Evolutionary conservation across 2,113 vertebrate genomes (phyloP), one percentile per base, ranked within the genome.

Genomic region (Fregata magnificens): DNA sequence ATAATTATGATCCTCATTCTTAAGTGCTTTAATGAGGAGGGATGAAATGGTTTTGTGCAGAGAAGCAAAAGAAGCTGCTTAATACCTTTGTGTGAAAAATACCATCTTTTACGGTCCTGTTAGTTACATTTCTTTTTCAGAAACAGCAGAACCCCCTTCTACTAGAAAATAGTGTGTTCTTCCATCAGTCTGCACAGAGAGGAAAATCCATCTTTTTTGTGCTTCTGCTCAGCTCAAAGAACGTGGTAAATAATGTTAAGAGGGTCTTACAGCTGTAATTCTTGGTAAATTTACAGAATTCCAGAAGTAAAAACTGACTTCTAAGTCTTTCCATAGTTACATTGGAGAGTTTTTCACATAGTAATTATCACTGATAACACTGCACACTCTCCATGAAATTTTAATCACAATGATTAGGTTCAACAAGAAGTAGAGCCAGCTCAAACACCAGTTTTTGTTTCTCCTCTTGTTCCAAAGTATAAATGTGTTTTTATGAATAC

Each of bases 401-500:
- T 66, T 78, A 66, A 94, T 84, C 44, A 76, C 32, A 95, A 52
- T 44, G 2, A 76, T 50, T 56, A 91, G 10, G 32, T 90, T 79
- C 65, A 71, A 44, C 29, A 65, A 74, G 65, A 96, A 94, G 32
- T 31, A 66, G 50, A 85, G 53, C 5, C 62, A 91, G 26, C 38
- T 94, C 58, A 82, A 93, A 90, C 28, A 90, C 25, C 36, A 80
- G 25, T 69, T 85, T 73, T 56, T 90, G 4, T 77, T 82, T 79
- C 76, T 87, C 42, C 29, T 82, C 42, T 85, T 86, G 42, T 76
- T 86, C 55, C 17, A 66, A 95, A 96, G 58, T 80, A 69, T 79
- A 97, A 97, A 94, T 92, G 82, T 71, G 26, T 44, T 89, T 89
- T 97, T 94, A 90, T 92, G 63, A 87, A 92, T 77, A 34, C 31